Percentiles rank a stretch among this genome's conserved stretches.
phyloP scores from a whole-genome alignment of 30 jellyfish, hydroid and myxozoan genomes.

The Sanderia malayensis region DNA sequence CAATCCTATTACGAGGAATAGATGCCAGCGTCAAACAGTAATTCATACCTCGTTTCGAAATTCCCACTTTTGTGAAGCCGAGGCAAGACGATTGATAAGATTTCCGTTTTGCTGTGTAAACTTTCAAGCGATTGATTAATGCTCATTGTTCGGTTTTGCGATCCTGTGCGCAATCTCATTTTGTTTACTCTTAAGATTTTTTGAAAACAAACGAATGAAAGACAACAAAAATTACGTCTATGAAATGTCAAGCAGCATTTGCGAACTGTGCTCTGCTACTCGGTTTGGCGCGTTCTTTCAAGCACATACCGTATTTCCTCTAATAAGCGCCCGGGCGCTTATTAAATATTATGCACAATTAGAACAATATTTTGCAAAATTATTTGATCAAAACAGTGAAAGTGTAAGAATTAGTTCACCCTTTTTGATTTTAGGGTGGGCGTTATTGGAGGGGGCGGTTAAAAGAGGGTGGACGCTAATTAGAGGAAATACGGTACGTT shows the following conservation, averaged over 20 bases:
- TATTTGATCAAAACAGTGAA: too few relatives aligned
- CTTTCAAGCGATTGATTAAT: slow-evolving; percentile 16
- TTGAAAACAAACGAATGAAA: slow-evolving; percentile 29
- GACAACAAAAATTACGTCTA: slow-evolving; percentile 17
- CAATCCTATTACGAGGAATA: slow-evolving; percentile 10
- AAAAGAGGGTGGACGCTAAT: neutral
- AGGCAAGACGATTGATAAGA: slow-evolving; percentile 34
- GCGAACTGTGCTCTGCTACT: too few relatives aligned
- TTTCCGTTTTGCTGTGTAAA: slow-evolving; percentile 47
- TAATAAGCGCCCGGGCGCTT: too few relatives aligned
- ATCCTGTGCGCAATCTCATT: slow-evolving; percentile 25
- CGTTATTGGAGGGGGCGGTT: neutral
- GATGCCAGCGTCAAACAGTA: slow-evolving; percentile 22
- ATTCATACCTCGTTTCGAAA: slow-evolving; percentile 52
- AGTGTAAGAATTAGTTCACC: too few relatives aligned
- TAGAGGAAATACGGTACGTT: too few relatives aligned
- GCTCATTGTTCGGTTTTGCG: slow-evolving; percentile 33
- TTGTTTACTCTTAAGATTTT: slow-evolving; percentile 49
- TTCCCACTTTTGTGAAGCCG: slow-evolving; percentile 34
- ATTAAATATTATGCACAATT: too few relatives aligned
- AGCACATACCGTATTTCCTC: too few relatives aligned
- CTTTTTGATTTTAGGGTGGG: too few relatives aligned
- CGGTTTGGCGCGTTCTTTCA: too few relatives aligned
- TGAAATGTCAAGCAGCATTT: neutral
- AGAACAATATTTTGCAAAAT: too few relatives aligned